Evolutionary conservation across 2,113 vertebrate species (phyloP), one percentile per base, ranked within the genome.

Genomic region (Antennarius striatus): DNA sequence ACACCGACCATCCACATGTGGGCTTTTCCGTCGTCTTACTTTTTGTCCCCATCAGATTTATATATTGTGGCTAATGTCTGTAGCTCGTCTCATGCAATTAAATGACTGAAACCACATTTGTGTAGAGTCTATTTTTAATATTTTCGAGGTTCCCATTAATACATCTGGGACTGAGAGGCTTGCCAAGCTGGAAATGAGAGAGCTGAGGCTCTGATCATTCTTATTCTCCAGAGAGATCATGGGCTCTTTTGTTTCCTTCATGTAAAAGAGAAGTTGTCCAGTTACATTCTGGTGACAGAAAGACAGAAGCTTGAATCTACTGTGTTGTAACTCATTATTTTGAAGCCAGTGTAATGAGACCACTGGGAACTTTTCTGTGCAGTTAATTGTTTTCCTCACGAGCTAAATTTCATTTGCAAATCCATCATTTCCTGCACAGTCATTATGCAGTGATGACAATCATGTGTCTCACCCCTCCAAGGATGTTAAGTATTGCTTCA

Each of bases 401-500:
- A 56, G 43, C 7, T 75, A 43, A 47, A 56, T 55, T 58, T 68
- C 17, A 42, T 54, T 52, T 7, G 14, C 72, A 53, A 53, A 65
- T 64, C 16, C 14, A 70, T 76, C 36, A 61, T 6, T 4, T n/a
- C 50, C 42, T 51, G 30, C 72, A 32, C 66, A 60, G 69, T 57
- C n/a, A 0, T 60, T 50, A 56, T 3, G 11, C 51, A 71, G 56
- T 73, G 36, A 51, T 56, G 40, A 30, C 45, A 79, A 28, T 57
- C 46, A 50, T 58, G 62, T 58, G 62, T 69, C 58, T 73, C 49
- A 73, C 13, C 43, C 56, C 80, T 62, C 29, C 17, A 3, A 14
- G 49, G 42, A 54, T 73, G 50, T 68, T 84, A 76, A 59, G 53
- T 53, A 51, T 58, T 71, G 58, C 55, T 75, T 68, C 82, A 76